A percentile compares a stretch with the other conserved stretches of the same genome.
These are phyloP conservation scores for Todus mexicanus DNA, from an alignment of 2,797 vertebrate genomes.

Conservation along the genomic window DNA sequence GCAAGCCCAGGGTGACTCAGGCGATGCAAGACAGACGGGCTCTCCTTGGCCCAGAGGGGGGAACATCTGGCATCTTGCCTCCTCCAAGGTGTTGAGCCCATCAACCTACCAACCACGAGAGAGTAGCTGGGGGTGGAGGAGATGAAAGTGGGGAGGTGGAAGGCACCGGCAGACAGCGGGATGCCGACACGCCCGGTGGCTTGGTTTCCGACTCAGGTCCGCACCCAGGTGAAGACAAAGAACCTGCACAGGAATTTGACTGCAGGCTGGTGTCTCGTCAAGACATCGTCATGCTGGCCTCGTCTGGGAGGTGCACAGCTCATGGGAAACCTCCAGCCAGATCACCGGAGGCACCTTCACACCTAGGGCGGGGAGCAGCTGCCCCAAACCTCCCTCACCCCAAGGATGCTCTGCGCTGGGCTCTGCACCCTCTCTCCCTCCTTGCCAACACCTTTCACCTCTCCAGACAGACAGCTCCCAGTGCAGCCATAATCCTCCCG, in stretches of 20 bases:
- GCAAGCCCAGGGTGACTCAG: not conserved
- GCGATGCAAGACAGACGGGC: not conserved
- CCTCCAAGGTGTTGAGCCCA: not conserved
- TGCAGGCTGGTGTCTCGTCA: constrained; percentile 39
- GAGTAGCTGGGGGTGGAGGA: not conserved
- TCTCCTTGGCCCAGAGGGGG: not conserved
- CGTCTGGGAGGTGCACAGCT: not conserved
- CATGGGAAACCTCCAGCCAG: not conserved
- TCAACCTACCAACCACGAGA: not conserved
- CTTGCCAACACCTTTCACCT: not conserved
- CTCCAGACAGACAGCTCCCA: not conserved
- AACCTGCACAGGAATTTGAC: not conserved
- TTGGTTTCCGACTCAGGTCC: not conserved
- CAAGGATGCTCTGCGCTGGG: fast-evolving
- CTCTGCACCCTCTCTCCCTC: fast-evolving
- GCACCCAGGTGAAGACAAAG: constrained; percentile 8
- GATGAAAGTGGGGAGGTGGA: not conserved
- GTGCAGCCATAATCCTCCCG: not conserved
- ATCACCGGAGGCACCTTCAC: not conserved
- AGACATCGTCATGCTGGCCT: not conserved
- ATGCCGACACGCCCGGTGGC: not conserved
- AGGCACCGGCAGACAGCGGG: not conserved
- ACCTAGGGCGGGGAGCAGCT: not conserved
- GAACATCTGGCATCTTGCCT: not conserved
- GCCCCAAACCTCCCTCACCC: not conserved